Conservation (phyloP, 2,888 invertebrate genomes). For the Monoplex corrugatus region DNA sequence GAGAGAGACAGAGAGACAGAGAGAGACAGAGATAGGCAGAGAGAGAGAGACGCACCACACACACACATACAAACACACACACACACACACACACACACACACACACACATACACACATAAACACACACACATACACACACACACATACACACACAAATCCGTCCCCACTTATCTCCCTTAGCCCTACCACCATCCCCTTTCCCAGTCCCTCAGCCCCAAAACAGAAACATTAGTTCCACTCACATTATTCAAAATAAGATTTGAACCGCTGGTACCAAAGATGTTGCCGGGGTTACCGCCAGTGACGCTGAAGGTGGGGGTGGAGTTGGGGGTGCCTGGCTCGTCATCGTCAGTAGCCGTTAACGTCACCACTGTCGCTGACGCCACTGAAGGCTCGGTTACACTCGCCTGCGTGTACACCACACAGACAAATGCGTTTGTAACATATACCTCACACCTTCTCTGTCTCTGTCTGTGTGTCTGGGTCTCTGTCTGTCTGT, state of each 20-base stretch:
- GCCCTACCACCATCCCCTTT: too few species aligned
- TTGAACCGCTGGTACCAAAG: background rate
- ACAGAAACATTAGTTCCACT: background rate
- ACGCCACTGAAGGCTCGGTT: slow-evolving; percentile 58
- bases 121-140: too few species aligned
- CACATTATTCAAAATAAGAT: slow-evolving; percentile 21
- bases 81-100: background rate
- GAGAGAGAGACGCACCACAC: background rate
- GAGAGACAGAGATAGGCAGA: background rate
- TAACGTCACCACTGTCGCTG: slow-evolving; percentile 59
- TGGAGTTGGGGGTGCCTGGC: slow-evolving; percentile 57
- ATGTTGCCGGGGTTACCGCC: slow-evolving; percentile 10
- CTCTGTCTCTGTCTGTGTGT: too few species aligned
- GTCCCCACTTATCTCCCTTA: too few species aligned
- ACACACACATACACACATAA: background rate
- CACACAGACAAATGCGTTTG: background rate
- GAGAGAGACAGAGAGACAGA: background rate
- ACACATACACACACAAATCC: too few species aligned
- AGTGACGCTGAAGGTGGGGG: slow-evolving; percentile 48
- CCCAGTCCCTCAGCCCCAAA: too few species aligned
- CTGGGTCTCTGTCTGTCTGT: too few species aligned
- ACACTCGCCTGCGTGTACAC: slow-evolving; percentile 38
- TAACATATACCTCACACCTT: too few species aligned
- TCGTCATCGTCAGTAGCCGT: slow-evolving; percentile 66
- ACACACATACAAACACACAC: background rate